A percentile compares a stretch with the other conserved stretches of the same genome.
These are phyloP conservation scores for Toxonevra muliebris DNA, from an alignment of 2,888 invertebrate genomes.

Conservation along the genomic window DNA sequence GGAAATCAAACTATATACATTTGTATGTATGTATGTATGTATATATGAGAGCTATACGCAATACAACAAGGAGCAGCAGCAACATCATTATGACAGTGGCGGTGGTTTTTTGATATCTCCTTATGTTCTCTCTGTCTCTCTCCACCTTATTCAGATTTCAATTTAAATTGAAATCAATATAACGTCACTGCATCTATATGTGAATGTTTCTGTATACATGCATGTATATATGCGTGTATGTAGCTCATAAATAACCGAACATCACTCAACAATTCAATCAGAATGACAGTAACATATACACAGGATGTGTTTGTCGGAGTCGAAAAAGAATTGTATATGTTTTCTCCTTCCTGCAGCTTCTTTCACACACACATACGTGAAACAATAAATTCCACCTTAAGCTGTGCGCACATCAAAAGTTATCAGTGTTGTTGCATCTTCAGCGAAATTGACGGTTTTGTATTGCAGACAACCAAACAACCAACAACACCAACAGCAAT, in stretches of 20 bases:
- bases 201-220: too few species aligned
- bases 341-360: not conserved
- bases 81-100: not conserved
- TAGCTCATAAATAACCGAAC: constrained; percentile 36
- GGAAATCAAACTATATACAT: not conserved
- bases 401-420: constrained; percentile 22
- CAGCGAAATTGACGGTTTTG: too few species aligned
- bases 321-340: too few species aligned
- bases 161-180: too few species aligned
- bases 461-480: not conserved
- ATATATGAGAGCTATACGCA: not conserved
- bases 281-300: constrained; percentile 35
- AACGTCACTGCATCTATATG: too few species aligned
- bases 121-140: too few species aligned
- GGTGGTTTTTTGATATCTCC: too few species aligned
- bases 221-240: constrained; percentile 17
- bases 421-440: constrained; percentile 8
- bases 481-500: not conserved
- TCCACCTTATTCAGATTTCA: too few species aligned
- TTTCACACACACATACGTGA: not conserved
- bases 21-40: not conserved
- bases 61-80: not conserved
- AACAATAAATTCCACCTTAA: constrained; percentile 27
- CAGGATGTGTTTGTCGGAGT: constrained; percentile 1
- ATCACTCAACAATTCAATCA: constrained; percentile 42